Evolutionary conservation across 1,140 invertebrate species (phyloP), one percentile per base, ranked within the genome.

Genomic region (Octopus bimaculoides): DNA sequence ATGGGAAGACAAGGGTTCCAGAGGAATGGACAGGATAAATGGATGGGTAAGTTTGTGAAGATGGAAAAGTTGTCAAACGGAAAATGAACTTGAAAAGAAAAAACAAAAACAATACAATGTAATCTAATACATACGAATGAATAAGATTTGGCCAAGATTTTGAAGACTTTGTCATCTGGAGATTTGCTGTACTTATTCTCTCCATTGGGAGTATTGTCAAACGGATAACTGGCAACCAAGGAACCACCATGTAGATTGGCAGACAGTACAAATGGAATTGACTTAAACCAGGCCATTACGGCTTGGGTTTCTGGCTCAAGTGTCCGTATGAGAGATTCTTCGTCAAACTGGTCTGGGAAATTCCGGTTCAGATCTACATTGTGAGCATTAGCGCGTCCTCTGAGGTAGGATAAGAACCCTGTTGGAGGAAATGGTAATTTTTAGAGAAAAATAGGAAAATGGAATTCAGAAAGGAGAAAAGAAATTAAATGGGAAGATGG

Each of bases 211-310:
- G 79, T 80, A 66, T 88, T 86, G 76, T 97, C 96, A 85, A 94
- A 97, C 0, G 96, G 96, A 89, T 96, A 97, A 88, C 96, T 97
- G 26, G 95, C 96, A 4, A 97, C 96, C 5, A 97, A 89, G 86
- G 96, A 95, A 0, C 96, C 96, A 54, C 97, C 98, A 88, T 99
- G 98, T 5, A 99, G 90, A 92, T 98, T 99, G 1, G 97, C 98
- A 0, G 97, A 99, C 5, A 99, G 89, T 7, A 99, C 97, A 91
- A 99, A 99, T 0, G 96, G 96, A 84, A 94, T 92, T 1, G 92
- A 91, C 10, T 92, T 88, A 2, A 96, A 93, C 98, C 98, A 99
- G 54, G 94, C 91, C 93, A 99, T 99, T 0, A 99, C 93, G 0
- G 95, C 96, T 77, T 89, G 81, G 0, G 97, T 98, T 91, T 99